Base-by-base conservation (phyloP, 1,140 invertebrate species). In the Drosophila mauritiana region DNA sequence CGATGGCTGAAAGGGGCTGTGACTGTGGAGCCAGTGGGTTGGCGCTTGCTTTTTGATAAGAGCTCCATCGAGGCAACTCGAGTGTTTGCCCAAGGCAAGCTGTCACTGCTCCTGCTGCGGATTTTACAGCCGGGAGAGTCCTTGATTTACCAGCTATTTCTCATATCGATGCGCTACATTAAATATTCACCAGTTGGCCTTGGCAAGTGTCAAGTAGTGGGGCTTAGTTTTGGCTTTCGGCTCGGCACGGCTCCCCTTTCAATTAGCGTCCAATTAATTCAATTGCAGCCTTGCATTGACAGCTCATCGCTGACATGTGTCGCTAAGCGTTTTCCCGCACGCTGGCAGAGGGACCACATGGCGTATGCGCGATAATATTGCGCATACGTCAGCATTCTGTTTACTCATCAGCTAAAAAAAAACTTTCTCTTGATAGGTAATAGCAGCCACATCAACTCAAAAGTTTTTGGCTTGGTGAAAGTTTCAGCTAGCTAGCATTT, bases 21-120 rank as follows among this genome's bases (percentile, higher is more conserved):
- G 4, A 17, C 6, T 1, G 17, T 22, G 57, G 57, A 49, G 59
- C 56, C 58, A 74, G 68, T 79, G 79, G 63, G 57, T 58, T 74
- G 78, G 25, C 61, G 57, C 81, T 86, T 81, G 74, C 74, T 74
- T 75, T 62, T 51, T 78, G 82, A 81, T 78, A 86, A 82, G 78
- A 64, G 61, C 69, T 43, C 59, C 58, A 76, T 52, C 52, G 72
- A 67, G 67, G 78, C 64, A 55, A 42, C 40, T 80, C 46, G 54
- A 73, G 82, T 86, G 74, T 86, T 86, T 86, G 83, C 83, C 83
- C 46, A 58, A 52, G 78, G 64, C 69, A 68, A 68, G 70, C 73
- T 81, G 62, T 40, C 69, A 72, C 12, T 56, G 65, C 75, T 65
- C 59, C 76, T 42, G 12, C 39, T 17, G 56, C 20, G 62, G 20